Conservation (phyloP, 2,113 vertebrate species). For the Neopipo cinnamomea region DNA sequence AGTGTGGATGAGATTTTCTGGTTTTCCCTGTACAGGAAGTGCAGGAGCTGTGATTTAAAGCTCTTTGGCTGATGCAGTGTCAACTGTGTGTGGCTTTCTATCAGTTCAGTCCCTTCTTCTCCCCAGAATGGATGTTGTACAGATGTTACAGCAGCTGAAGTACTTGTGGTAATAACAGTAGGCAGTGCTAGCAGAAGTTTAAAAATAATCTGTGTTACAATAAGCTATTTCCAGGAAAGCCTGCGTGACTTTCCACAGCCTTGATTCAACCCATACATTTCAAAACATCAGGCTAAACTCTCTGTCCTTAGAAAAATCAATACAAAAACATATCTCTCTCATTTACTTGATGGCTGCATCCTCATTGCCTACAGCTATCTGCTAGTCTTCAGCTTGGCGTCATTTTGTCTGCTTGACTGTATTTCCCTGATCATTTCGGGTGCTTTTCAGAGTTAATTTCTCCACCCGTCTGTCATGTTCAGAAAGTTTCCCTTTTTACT, state of each 20-base stretch:
- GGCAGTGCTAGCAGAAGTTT: not conserved
- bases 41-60: not conserved
- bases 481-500: not conserved
- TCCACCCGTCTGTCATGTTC: not conserved
- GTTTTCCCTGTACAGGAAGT: not conserved
- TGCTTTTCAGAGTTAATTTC: constrained; percentile 8
- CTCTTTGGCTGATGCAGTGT: not conserved
- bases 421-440: not conserved
- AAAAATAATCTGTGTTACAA: not conserved
- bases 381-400: not conserved
- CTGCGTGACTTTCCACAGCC: not conserved
- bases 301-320: constrained; percentile 26
- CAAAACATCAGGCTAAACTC: not conserved
- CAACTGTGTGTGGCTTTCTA: not conserved
- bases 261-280: not conserved
- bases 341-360: constrained; percentile 17
- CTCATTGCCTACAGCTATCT: constrained; percentile 8
- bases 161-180: not conserved
- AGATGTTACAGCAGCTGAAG: constrained; percentile 16
- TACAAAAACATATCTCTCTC: not conserved
- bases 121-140: not conserved
- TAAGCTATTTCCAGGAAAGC: not conserved
- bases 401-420: not conserved
- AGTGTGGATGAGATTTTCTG: not conserved
- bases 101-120: not conserved